phyloP scores from a whole-genome alignment of 37 sponge, comb jelly and placozoan species.

The Corticium candelabrum region DNA sequence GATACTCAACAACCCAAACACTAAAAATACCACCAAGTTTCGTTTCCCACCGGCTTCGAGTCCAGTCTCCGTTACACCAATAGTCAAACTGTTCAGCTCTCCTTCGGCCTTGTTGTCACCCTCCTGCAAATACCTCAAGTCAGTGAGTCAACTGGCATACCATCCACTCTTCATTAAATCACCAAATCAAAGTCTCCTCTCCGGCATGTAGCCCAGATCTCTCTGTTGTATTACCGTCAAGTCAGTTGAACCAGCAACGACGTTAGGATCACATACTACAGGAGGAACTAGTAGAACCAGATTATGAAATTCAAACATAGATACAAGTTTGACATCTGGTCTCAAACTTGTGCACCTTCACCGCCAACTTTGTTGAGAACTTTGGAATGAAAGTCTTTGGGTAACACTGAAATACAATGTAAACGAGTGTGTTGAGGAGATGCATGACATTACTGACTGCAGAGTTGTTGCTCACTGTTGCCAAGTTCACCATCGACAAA shows the following conservation, averaged over 20 bases:
- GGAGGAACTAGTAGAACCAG: not conserved
- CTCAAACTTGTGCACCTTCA: not conserved
- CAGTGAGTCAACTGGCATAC: too few relatives aligned
- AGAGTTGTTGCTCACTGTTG: not conserved
- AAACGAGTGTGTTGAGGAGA: too few relatives aligned
- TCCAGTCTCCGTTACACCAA: not conserved
- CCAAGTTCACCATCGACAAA: not conserved
- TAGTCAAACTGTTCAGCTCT: not conserved
- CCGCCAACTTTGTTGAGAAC: not conserved
- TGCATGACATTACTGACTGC: too few relatives aligned
- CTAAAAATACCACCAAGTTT: not conserved
- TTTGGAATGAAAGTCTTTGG: not conserved
- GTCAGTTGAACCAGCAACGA: not conserved
- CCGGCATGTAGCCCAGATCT: not conserved
- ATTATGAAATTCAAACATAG: not conserved
- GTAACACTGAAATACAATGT: not conserved
- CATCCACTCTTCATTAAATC: too few relatives aligned
- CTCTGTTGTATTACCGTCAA: not conserved
- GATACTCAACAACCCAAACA: not conserved
- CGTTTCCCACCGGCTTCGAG: not conserved
- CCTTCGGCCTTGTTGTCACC: not conserved
- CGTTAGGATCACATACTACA: not conserved
- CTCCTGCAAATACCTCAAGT: too few relatives aligned
- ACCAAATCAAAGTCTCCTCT: constrained; percentile 1
- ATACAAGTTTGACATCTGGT: not conserved